Evolutionary conservation across 2,113 vertebrate species (phyloP).

Genomic region (Paratilapia polleni): DNA sequence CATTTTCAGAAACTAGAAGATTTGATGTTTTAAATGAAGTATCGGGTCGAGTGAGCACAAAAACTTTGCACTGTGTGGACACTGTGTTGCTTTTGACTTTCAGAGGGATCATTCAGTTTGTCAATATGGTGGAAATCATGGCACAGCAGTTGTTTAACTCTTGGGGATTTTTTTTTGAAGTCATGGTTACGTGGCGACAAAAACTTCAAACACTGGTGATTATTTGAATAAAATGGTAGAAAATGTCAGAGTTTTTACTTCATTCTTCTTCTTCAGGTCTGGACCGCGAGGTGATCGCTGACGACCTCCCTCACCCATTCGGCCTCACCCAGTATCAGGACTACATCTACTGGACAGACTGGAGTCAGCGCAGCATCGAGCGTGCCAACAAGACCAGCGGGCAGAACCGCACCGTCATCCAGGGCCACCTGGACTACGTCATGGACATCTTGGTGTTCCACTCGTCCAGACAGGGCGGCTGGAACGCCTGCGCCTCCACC

Average conservation of each 20-base stretch:
- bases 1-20: too few species aligned
- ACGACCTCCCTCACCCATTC: conserved; percentile 95
- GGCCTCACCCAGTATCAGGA: conserved; percentile 98
- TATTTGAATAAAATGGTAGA: background rate
- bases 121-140: too few species aligned
- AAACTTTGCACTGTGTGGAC: too few species aligned
- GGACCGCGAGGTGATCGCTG: conserved; percentile 94
- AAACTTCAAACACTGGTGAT: too few species aligned
- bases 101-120: too few species aligned
- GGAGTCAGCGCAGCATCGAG: conserved; percentile 97
- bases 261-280: conserved; percentile 76
- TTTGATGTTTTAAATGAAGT: too few species aligned
- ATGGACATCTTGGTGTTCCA: conserved; percentile 99
- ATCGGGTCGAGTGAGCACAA: too few species aligned
- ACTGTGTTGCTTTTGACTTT: too few species aligned
- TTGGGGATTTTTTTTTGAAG: too few species aligned
- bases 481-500: conserved; percentile 95
- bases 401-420: conserved; percentile 95
- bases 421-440: conserved; percentile 95
- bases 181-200: too few species aligned
- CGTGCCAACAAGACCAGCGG: conserved; percentile 97
- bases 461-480: conserved; percentile 93
- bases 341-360: conserved; percentile 99
- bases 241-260: background rate
- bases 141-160: too few species aligned